Conservation (phyloP, 2,113 vertebrate genomes). For the Lasiurus cinereus region DNA sequence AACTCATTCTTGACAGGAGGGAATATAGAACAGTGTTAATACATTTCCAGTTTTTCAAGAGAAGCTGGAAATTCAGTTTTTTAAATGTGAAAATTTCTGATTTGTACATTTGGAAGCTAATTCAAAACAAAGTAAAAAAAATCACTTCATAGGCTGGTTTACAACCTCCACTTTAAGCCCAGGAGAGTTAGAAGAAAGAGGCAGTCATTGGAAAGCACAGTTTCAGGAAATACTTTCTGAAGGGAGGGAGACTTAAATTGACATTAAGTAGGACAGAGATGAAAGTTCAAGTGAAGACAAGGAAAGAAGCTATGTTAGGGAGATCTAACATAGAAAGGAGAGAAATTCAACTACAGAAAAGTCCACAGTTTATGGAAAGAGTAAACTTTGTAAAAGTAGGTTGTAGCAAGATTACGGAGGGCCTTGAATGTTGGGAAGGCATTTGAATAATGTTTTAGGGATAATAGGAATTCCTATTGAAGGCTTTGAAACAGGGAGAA, state of each 20-base stretch:
- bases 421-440: background rate
- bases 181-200: background rate
- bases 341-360: background rate
- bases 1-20: background rate
- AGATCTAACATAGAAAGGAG: background rate
- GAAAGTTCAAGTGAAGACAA: background rate
- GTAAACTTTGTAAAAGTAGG: background rate
- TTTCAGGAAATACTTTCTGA: slow-evolving; percentile 2
- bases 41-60: slow-evolving; percentile 4
- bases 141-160: background rate
- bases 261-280: background rate
- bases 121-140: background rate
- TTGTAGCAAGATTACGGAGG: background rate
- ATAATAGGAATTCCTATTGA: background rate
- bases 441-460: background rate
- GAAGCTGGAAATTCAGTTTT: slow-evolving; percentile 31
- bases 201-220: background rate
- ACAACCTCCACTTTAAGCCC: background rate
- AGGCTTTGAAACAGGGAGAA: background rate
- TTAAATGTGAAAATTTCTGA: background rate
- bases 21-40: background rate
- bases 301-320: background rate
- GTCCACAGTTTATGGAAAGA: background rate
- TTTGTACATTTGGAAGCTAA: background rate
- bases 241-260: background rate